phyloP scores from a whole-genome alignment of 2,888 invertebrate species.

The Pilophorus perplexus region DNA sequence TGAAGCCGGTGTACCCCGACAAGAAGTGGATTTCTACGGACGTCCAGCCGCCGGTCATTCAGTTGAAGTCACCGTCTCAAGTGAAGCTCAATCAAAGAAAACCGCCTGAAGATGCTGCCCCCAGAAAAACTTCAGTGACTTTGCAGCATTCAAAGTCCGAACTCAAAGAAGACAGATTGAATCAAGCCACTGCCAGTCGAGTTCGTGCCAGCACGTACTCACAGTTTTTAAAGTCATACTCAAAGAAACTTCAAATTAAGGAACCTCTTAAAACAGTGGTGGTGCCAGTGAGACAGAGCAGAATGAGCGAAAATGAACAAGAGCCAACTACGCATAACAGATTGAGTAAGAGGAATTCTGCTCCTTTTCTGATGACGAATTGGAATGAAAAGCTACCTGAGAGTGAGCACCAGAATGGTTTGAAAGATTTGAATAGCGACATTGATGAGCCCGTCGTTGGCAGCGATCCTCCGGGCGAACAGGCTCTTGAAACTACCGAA shows the following conservation, averaged over 20 bases:
- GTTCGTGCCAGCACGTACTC: constrained; percentile 6
- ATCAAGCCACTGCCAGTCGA: no score
- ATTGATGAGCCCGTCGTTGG: neutral
- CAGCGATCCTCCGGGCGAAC: neutral
- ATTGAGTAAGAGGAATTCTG: no score
- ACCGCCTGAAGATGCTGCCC: neutral
- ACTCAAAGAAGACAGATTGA: no score
- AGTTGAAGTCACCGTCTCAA: neutral
- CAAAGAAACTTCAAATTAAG: constrained; percentile 1
- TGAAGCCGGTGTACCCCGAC: constrained; percentile 2
- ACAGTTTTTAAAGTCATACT: constrained; percentile 13
- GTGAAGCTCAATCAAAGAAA: neutral
- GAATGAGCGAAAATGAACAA: neutral
- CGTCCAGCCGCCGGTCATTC: neutral
- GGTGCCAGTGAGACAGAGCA: neutral
- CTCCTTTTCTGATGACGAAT: no score
- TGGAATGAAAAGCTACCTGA: neutral
- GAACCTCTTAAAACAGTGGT: neutral
- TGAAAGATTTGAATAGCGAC: neutral
- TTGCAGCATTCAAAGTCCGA: neutral
- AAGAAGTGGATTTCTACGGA: neutral
- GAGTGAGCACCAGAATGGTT: neutral
- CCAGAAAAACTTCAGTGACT: neutral
- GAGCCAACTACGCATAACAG: no score
- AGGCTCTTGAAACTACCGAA: neutral